Evolutionary conservation across 2,888 invertebrate species (phyloP).

Genomic region (Eueremaeus valkanovi): DNA sequence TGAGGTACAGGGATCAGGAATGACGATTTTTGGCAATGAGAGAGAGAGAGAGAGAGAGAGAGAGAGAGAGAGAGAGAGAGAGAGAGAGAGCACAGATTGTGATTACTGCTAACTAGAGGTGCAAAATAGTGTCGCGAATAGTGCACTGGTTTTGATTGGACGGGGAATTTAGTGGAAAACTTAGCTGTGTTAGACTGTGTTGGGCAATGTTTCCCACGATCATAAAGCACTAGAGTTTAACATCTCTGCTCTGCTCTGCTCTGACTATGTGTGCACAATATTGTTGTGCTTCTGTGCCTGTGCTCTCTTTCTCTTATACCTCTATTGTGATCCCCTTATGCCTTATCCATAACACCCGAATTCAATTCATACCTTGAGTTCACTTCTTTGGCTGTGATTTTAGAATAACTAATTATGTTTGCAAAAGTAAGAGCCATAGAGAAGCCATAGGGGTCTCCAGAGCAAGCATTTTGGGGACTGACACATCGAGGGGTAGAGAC

Average conservation of each 20-base stretch:
- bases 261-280: neutral
- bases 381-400: conserved; percentile 28
- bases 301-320: neutral
- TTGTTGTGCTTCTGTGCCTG: conserved; percentile 8
- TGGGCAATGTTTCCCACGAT: conserved; percentile 31
- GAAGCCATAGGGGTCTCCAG: conserved; percentile 33
- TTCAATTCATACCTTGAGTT: conserved; percentile 34
- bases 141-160: conserved; percentile 29
- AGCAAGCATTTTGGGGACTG: conserved; percentile 17
- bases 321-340: conserved; percentile 10
- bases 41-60: no score
- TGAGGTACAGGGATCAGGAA: neutral
- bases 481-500: conserved; percentile 25
- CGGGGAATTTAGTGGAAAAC: conserved; percentile 7
- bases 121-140: conserved; percentile 30
- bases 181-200: conserved; percentile 9
- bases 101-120: conserved; percentile 25
- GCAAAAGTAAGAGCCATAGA: conserved; percentile 34
- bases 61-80: no score
- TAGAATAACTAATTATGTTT: conserved; percentile 35
- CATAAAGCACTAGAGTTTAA: conserved; percentile 31
- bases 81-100: neutral
- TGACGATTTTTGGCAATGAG: conserved; percentile 26
- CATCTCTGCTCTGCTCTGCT: neutral
- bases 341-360: conserved; percentile 34